Base-by-base conservation (phyloP, 2,888 invertebrate species). In the Melitaea athalia region DNA sequence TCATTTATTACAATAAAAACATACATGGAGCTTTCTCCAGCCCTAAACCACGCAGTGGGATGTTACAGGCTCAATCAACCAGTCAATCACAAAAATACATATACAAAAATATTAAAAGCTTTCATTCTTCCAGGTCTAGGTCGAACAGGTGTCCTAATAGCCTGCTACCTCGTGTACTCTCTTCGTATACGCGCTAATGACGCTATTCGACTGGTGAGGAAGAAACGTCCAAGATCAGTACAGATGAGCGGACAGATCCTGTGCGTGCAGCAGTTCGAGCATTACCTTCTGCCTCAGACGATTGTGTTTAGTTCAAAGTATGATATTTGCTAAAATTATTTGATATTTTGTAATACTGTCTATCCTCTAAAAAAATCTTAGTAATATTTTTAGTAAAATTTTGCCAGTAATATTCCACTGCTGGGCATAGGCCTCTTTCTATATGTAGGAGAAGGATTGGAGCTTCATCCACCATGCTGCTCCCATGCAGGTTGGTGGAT, bases 141-240 rank as follows among this genome's bases (percentile, higher is more conserved):
- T 5, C 91, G 98, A 72, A 98, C 98, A 0, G 98, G 98, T 0
- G 97, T 98, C 47, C 91, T 98, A 43, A 97, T 98, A 74, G 96
- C 97, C 0, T 97, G 97, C 83, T 98, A 96, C 88, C 92, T 98
- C 66, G 95, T 98, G 31, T 98, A 96, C 88, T 95, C 95, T 11
- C 92, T 96, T 77, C 93, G 97, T 71, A 94, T 97, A 63, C 89
- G 94, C 63, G 96, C 97, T 7, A 95, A 95, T 81, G 96, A 97
- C 75, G 97, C 97, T 5, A 96, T 98, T 70, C 94, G 95, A 47
- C 95, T 96, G 76, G 96, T 97, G 49, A 91, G 97, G 72, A 93
- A 95, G 80, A 95, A 95, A 86, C 90, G 98, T 53, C 96, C 96
- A 0, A 94, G 95, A 69, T 95, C 97, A 0, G 95, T 98, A 49